Evolutionary conservation across 2,888 invertebrate species (phyloP), one percentile per base, ranked within the genome.

Genomic region (Orchestes rusci): DNA sequence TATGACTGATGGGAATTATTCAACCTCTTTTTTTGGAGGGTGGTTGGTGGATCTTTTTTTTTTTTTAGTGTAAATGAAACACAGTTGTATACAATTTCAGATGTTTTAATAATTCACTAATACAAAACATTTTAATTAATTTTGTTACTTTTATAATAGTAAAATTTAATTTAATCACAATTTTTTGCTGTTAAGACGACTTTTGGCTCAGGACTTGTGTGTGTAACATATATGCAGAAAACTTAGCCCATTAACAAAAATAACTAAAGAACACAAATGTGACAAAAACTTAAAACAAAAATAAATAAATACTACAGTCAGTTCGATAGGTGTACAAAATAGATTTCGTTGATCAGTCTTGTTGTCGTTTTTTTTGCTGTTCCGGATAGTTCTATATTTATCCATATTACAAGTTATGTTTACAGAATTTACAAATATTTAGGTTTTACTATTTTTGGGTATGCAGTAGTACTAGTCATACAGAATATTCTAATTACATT

Each of bases 151-250:
- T 61, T 59, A 64, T 65, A 62, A 64, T 65, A 64, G 63, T 66
- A 64, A 64, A 65, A 65, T 65, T 67, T 67, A 65, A 62, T 64
- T 65, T 63, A 66, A 68, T 68, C 67, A 67, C 66, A 58, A 65
- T 63, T 52, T 67, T 63, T 67, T 67, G 67, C 67, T 67, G 64
- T 67, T 66, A 64, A 66, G 66, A 67, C 67, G 66, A 67, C 66
- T 65, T 63, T 55, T 47, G 56, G 60, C 66, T 65, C 65, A 64
- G 64, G 45, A 59, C 55, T 54, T n/a, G n/a, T n/a, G n/a, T n/a
- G 55, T 59, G 62, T 61, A 51, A 65, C 62, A 64, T 56, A 56
- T 54, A 56, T 64, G 64, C 62, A 64, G 59, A 53, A 59, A 59
- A 62, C 57, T 58, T 53, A 44, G 52, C 38, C 43, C n/a, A n/a